phyloP scores from a whole-genome alignment of 2,888 invertebrate genomes.

The Hipparchia semele region DNA sequence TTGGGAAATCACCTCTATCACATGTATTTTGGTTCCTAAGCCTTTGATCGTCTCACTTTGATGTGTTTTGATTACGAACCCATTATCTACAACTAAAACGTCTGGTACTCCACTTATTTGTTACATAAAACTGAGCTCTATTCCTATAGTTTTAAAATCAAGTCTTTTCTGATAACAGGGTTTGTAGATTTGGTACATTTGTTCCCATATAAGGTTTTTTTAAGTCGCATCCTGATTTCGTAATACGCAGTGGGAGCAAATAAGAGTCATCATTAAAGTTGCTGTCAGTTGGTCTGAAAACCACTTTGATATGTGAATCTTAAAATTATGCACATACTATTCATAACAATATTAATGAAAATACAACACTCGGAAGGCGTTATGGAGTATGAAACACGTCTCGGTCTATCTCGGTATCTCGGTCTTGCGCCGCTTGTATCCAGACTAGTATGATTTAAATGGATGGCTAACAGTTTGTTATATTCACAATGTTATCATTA shows the following conservation, averaged over 20 bases:
- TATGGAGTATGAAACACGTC: no score
- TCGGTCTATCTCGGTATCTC: no score
- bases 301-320: conserved; percentile 29
- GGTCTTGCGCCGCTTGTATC: no score
- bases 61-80: conserved; percentile 39
- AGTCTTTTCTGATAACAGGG: background rate
- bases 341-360: no score
- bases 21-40: conserved; percentile 2
- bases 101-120: background rate
- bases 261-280: conserved; percentile 27
- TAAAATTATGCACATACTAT: conserved; percentile 1
- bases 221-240: conserved; percentile 30
- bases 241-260: conserved; percentile 34
- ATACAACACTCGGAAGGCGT: no score
- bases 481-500: no score
- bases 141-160: accelerated
- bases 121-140: conserved; percentile 1
- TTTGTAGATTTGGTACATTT: conserved; percentile 9
- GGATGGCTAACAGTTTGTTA: no score
- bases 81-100: conserved; percentile 1
- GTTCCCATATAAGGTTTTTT: conserved; percentile 28
- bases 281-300: conserved; percentile 19
- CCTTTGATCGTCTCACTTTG: conserved; percentile 42
- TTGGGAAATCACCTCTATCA: conserved; percentile 35
- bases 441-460: no score